phyloP scores from a whole-genome alignment of 1,140 invertebrate genomes.

The Listronotus bonariensis region DNA sequence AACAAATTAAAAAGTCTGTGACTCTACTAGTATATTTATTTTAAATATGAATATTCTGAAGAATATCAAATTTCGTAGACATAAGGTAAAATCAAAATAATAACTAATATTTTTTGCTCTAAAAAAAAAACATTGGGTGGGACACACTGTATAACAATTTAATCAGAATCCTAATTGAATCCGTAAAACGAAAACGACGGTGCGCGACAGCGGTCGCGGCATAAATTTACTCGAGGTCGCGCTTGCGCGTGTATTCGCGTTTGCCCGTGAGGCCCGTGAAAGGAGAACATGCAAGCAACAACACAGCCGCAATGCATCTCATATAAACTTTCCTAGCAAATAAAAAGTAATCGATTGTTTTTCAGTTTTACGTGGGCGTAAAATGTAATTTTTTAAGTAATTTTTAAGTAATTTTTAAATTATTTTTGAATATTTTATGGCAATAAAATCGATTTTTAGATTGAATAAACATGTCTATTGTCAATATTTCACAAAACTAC shows the following conservation, averaged over 20 bases:
- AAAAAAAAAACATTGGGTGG: background rate
- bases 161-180: conserved; percentile 13
- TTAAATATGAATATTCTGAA: no score
- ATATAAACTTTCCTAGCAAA: conserved; percentile 15
- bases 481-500: no score
- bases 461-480: no score
- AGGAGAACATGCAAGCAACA: conserved; percentile 43
- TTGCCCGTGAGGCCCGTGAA: conserved; percentile 46
- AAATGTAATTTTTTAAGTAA: background rate
- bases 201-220: conserved; percentile 30
- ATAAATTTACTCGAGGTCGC: conserved; percentile 47
- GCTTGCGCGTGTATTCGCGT: conserved; percentile 36
- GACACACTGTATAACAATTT: no score
- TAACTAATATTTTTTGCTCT: background rate
- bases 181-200: conserved; percentile 7
- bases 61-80: no score
- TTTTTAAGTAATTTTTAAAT: background rate
- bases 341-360: conserved; percentile 24
- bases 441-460: no score
- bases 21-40: no score
- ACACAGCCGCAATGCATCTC: conserved; percentile 33
- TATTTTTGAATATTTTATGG: no score
- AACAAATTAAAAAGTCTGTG: no score
- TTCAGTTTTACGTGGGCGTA: conserved; percentile 18
- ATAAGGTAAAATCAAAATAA: conserved; percentile 3